Conservation (phyloP, 1,140 invertebrate genomes). For the Thrips palmi region DNA sequence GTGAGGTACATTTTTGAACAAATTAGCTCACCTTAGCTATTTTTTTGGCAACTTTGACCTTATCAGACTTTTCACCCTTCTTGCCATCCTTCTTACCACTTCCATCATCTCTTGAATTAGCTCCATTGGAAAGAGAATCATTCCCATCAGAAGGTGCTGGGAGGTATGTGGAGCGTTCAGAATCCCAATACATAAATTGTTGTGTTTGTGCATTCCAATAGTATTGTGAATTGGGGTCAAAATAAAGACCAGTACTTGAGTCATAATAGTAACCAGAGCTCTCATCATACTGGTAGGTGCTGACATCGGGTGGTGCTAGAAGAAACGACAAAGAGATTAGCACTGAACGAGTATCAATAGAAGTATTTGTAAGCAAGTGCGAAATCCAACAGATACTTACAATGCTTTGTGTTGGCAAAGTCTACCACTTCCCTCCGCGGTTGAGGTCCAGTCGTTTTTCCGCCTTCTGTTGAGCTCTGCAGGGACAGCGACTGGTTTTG, state of each 20-base stretch:
- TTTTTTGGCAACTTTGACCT: conserved; percentile 94
- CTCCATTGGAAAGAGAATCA: too few species aligned
- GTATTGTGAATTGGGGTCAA: conserved; percentile 87
- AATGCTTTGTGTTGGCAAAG: too few species aligned
- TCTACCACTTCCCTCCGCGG: too few species aligned
- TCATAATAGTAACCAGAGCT: conserved; percentile 95
- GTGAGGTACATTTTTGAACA: too few species aligned
- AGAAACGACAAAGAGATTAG: conserved; percentile 29
- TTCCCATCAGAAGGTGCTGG: conserved; percentile 37
- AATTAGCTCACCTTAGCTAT: too few species aligned
- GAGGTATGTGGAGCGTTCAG: conserved; percentile 58
- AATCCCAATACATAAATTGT: conserved; percentile 93
- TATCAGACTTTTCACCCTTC: conserved; percentile 60
- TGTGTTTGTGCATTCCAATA: conserved; percentile 79
- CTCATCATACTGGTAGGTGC: conserved; percentile 86
- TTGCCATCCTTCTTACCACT: too few species aligned
- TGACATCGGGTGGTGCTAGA: conserved; percentile 65
- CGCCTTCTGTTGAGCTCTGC: too few species aligned
- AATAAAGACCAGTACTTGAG: conserved; percentile 79
- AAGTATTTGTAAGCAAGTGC: too few species aligned
- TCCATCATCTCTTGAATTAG: too few species aligned
- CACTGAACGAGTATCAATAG: too few species aligned
- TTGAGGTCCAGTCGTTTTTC: too few species aligned
- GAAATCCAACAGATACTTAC: too few species aligned
- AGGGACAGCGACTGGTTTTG: conserved; percentile 33